A percentile compares a stretch with the other conserved stretches of the same genome.
Evolutionary conservation across 1,140 invertebrate species (phyloP).

Genomic region (Eulimnadia texana): DNA sequence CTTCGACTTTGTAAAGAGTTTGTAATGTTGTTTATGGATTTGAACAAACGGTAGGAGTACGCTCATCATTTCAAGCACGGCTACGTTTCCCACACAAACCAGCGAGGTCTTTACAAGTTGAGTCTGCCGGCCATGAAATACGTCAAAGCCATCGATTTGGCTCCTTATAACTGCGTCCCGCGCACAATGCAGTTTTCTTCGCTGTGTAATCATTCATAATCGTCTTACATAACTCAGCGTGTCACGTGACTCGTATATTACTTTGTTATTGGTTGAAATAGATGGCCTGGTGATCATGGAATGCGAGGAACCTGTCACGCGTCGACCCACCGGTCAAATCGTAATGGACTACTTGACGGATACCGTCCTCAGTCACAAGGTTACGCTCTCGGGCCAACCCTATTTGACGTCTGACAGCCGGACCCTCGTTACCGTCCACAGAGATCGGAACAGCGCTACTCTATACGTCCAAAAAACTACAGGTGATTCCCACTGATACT

Average conservation of each 20-base stretch:
- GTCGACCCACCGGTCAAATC: conserved; percentile 47
- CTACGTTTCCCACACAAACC: conserved; percentile 59
- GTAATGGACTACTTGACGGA: conserved; percentile 63
- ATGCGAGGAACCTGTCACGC: conserved; percentile 50
- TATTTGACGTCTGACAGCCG: conserved; percentile 55
- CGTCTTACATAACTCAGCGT: too few relatives aligned
- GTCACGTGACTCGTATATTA: background rate
- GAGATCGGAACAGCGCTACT: conserved; percentile 39
- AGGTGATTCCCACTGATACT: conserved; percentile 31
- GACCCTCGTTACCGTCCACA: conserved; percentile 50
- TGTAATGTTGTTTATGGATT: background rate
- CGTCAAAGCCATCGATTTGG: conserved; percentile 54
- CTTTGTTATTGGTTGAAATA: conserved; percentile 27
- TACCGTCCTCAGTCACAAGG: conserved; percentile 47
- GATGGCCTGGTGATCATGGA: conserved; percentile 58
- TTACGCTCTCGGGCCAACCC: conserved; percentile 46
- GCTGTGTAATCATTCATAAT: conserved; percentile 42
- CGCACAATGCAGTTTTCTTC: conserved; percentile 52
- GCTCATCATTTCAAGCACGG: conserved; percentile 53
- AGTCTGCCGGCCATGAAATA: conserved; percentile 61
- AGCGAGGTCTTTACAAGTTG: conserved; percentile 57
- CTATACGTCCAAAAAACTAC: conserved; percentile 56
- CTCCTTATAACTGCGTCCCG: conserved; percentile 59
- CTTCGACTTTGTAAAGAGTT: background rate
- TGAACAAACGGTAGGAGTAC: conserved; percentile 35